Evolutionary conservation across 2,888 invertebrate genomes (phyloP), one percentile per base, ranked within the genome.

Genomic region (Epinotia nisella): DNA sequence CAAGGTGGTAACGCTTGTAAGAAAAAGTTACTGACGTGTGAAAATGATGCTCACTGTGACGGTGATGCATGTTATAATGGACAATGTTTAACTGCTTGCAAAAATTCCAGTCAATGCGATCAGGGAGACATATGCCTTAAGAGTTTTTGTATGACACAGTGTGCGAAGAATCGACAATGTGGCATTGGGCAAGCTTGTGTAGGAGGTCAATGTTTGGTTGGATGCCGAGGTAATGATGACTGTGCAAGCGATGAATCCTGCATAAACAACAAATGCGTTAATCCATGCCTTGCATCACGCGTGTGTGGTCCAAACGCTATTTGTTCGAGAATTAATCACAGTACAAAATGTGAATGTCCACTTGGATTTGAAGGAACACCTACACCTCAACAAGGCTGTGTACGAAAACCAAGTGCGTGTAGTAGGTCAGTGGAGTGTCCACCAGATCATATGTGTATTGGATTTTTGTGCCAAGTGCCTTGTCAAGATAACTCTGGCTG

Each of bases 341-440:
- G 94, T 60, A 96, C 96, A 0, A 94, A 95, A 67, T 98, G 98
- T 85, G 95, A 95, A 75, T 98, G 98, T 82, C 98, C 98, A 0
- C 93, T 95, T 66, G 97, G 97, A 45, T 98, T 98, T 84, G 96
- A 97, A 87, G 97, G 97, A 1, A 97, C 97, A 83, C 98, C 98
- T 17, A 96, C 96, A 17, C 96, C 98, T 0, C 96, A 98, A 85
- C 97, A 98, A 89, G 98, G 98, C 5, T 98, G 98, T 84, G 96
- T 98, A 7, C 94, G 98, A 78, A 96, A 97, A 70, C 96, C 97
- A n/a, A 94, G 94, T 55, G 85, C 94, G 19, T 98, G 98, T 80
- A 90, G 92, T 51, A 94, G 94, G 74, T 94, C 95, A 51, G 94
- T 94, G 64, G 96, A 97, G 79, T 98, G 98, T 82, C 96, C 97